These are phyloP conservation scores for Notodonta ziczac DNA, from an alignment of 2,888 invertebrate species.

Conservation along the genomic window DNA sequence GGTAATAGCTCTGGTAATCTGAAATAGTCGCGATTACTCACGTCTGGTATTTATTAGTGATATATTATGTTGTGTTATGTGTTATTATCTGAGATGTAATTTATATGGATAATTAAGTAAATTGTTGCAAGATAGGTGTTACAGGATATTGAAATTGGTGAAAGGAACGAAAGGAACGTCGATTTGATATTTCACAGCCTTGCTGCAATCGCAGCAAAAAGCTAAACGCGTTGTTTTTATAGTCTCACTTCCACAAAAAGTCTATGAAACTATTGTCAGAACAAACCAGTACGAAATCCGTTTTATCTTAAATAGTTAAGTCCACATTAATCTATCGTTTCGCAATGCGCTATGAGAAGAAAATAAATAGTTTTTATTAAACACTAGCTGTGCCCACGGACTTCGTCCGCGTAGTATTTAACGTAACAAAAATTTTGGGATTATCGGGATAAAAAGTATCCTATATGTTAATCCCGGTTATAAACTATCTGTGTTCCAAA, in stretches of 20 bases:
- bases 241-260: too few species aligned
- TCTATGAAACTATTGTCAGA: too few species aligned
- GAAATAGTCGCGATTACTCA: slow-evolving; percentile 33
- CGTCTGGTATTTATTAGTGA: slow-evolving; percentile 1
- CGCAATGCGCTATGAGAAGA: slow-evolving; percentile 16
- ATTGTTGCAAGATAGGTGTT: neutral
- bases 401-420: too few species aligned
- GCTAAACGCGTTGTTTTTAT: too few species aligned
- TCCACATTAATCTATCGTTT: slow-evolving; percentile 25
- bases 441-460: too few species aligned
- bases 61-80: slow-evolving; percentile 31
- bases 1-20: slow-evolving; percentile 39
- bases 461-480: too few species aligned
- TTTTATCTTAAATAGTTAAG: neutral
- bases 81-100: slow-evolving; percentile 36
- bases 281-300: neutral
- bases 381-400: too few species aligned
- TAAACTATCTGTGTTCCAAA: too few species aligned
- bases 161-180: neutral
- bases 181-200: neutral
- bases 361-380: slow-evolving; percentile 23
- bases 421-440: too few species aligned
- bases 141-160: neutral
- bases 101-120: slow-evolving; percentile 8
- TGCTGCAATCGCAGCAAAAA: neutral